Base-by-base conservation (phyloP, 2,113 vertebrate species). In the Chaetura pelagica region DNA sequence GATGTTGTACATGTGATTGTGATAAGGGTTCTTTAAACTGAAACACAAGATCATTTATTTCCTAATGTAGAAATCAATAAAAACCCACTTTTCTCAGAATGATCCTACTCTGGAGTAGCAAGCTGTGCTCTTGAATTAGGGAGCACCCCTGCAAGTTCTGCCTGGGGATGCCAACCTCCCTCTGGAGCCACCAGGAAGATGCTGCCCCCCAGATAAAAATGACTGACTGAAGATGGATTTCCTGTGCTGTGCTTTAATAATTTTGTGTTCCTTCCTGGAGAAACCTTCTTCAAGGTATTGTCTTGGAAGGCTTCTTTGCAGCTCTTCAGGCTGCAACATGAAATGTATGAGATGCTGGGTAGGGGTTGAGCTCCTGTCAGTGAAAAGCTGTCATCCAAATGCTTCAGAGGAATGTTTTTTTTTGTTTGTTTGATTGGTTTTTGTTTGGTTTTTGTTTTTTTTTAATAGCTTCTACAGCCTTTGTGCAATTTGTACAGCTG, bases 21-120 rank as follows among this genome's bases (percentile, higher is more conserved):
- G 49, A 15, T 42, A 40, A 44, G 32, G 42, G 16, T 89, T 4
- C 29, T 24, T 55, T 38, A 6, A 21, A n/a, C 32, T 78, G 66
- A 67, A 92, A 15, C 35, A 42, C 18, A 14, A n/a, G 14, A 13
- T 42, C 19, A 4, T 89, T 75, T 14, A 24, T 74, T 75, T 74
- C 18, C 30, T 85, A 1, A 0, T 49, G 4, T 32, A 22, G 20
- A 46, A n/a, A n/a, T n/a, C 9, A 18, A 13, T 2, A 34, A 15
- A 26, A 49, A 22, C 7, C 19, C 23, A 26, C 14, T 58, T 89
- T 77, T 81, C 16, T 62, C 16, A 10, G 38, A 38, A 12, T 17
- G 23, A 2, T 29, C 5, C 22, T n/a, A 7, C 32, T 44, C 29
- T 57, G n/a, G 5, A 34, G 55, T 22, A 48, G 22, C 13, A 19